These are phyloP conservation scores for Willisornis vidua DNA, from an alignment of 2,113 vertebrate genomes.

Conservation along the genomic window DNA sequence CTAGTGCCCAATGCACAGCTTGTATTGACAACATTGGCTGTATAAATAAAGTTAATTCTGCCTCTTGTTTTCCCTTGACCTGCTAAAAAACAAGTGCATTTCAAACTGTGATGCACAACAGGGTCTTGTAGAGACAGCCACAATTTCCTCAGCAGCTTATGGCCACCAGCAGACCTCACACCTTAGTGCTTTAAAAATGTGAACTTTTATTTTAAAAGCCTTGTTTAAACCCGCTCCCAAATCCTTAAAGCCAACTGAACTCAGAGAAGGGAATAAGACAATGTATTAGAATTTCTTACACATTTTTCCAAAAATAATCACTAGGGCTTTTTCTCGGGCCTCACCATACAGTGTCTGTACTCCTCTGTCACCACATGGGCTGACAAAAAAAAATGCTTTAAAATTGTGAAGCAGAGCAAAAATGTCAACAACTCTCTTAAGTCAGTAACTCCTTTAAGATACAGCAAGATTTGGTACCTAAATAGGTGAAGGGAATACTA, in stretches of 20 bases:
- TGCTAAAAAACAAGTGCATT: background rate
- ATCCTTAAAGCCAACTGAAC: background rate
- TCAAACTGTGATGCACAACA: background rate
- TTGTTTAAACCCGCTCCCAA: conserved; percentile 12
- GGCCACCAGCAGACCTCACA: background rate
- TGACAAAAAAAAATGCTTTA: background rate
- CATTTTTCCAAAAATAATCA: background rate
- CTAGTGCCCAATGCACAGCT: background rate
- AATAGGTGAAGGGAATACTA: background rate
- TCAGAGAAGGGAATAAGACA: background rate
- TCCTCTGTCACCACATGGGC: background rate
- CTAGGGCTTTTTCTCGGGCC: background rate
- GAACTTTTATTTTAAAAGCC: background rate
- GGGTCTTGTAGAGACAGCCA: background rate
- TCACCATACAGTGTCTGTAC: background rate
- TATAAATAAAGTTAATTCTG: background rate
- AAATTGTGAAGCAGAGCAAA: background rate
- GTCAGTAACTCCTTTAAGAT: background rate
- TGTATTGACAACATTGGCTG: background rate
- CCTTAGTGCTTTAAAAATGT: background rate
- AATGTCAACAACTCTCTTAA: background rate
- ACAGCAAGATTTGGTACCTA: background rate
- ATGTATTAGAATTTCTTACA: background rate
- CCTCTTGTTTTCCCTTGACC: background rate
- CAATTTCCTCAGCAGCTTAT: background rate